Conservation (phyloP, 1,140 invertebrate genomes). For the Neodiprion lecontei region DNA sequence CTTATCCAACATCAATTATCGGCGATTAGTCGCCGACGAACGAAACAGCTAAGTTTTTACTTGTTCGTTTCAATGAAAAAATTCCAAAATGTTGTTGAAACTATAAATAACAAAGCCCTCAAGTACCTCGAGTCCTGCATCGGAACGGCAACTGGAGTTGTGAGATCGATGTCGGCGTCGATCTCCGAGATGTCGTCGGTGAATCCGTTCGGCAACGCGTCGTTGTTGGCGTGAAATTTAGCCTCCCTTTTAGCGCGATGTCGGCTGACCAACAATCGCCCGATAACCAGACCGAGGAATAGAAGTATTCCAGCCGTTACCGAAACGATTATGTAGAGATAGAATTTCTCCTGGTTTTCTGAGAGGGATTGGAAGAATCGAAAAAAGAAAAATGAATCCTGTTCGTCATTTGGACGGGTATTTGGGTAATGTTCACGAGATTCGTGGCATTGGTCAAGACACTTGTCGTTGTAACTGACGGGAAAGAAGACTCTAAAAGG, state of each 20-base stretch:
- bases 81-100: too few relatives aligned
- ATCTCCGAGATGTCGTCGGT: slow-evolving; percentile 75
- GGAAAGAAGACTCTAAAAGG: too few relatives aligned
- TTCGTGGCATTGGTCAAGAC: slow-evolving; percentile 10
- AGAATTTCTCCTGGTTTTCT: slow-evolving; percentile 79
- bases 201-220: slow-evolving; percentile 74
- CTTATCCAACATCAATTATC: too few relatives aligned
- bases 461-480: neutral
- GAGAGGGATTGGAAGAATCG: neutral
- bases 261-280: slow-evolving; percentile 68
- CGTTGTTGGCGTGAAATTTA: slow-evolving; percentile 66
- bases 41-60: too few relatives aligned
- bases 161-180: slow-evolving; percentile 75
- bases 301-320: slow-evolving; percentile 72
- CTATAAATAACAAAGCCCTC: too few relatives aligned
- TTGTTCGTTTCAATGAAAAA: too few relatives aligned
- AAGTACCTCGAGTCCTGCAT: slow-evolving; percentile 58
- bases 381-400: too few relatives aligned
- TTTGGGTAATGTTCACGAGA: neutral
- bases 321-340: slow-evolving; percentile 78
- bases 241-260: slow-evolving; percentile 62
- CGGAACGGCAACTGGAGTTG: slow-evolving; percentile 65
- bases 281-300: slow-evolving; percentile 72
- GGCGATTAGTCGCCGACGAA: neutral
- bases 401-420: too few relatives aligned